These are phyloP conservation scores for Babylonia areolata DNA, from an alignment of 1,140 invertebrate species.

Conservation along the genomic window DNA sequence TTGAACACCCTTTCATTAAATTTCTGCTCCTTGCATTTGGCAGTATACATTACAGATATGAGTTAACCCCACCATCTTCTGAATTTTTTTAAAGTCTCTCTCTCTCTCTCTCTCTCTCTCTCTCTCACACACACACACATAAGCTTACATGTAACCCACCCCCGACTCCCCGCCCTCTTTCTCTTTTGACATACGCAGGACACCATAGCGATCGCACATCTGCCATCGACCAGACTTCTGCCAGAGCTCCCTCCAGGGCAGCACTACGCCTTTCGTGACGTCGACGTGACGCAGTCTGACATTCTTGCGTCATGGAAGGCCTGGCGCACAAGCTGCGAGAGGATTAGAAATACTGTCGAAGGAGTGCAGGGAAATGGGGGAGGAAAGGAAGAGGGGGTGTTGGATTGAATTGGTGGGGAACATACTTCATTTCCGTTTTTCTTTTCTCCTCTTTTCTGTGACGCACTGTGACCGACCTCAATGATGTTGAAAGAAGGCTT, in stretches of 20 bases:
- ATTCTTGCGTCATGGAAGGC: not conserved
- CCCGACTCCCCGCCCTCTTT: no score
- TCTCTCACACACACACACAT: conserved; percentile 23
- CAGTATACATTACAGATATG: no score
- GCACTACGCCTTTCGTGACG: not conserved
- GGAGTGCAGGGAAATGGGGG: not conserved
- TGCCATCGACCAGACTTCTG: not conserved
- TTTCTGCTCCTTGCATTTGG: no score
- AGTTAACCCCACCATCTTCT: no score
- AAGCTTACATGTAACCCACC: not conserved
- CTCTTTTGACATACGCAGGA: not conserved
- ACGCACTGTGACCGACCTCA: no score
- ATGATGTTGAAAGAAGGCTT: no score
- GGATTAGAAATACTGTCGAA: not conserved
- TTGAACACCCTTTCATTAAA: no score
- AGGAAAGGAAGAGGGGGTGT: not conserved
- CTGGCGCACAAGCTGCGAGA: not conserved
- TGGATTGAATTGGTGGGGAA: not conserved
- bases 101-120: conserved; percentile 14
- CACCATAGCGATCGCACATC: not conserved
- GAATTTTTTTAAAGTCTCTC: no score
- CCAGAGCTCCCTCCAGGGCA: not conserved
- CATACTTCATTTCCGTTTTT: not conserved
- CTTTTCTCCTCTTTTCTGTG: not conserved
- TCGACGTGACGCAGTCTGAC: not conserved